phyloP scores from a whole-genome alignment of 1,140 invertebrate genomes.

The Aphidius gifuensis region DNA sequence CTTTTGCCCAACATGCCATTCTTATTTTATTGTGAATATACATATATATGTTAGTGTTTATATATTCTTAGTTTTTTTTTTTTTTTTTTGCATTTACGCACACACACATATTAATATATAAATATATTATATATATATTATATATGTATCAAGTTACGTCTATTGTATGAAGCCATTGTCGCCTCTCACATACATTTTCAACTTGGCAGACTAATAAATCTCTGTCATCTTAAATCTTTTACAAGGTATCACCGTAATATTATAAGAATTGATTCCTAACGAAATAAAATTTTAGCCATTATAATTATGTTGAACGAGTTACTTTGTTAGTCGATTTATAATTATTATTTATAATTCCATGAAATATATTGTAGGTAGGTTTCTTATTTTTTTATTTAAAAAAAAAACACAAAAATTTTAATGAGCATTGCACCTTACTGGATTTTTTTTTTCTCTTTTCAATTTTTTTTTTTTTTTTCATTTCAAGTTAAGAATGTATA shows the following conservation, averaged over 20 bases:
- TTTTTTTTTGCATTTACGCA: not conserved
- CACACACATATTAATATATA: not conserved
- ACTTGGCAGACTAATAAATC: slow-evolving; percentile 48
- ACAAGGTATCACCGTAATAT: slow-evolving; percentile 45
- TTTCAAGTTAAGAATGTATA: no score
- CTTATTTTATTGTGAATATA: not conserved
- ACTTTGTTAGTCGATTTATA: no score
- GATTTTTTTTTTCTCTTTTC: no score
- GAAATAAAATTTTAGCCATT: no score
- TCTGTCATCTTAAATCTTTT: slow-evolving; percentile 46
- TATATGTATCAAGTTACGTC: slow-evolving; percentile 27
- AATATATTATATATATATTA: not conserved
- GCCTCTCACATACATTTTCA: slow-evolving; percentile 42
- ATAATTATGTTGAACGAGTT: no score
- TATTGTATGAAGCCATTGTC: slow-evolving; percentile 49
- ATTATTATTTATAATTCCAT: no score
- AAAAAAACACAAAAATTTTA: no score
- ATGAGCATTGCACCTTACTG: no score
- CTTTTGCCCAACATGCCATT: not conserved
- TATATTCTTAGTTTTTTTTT: not conserved
- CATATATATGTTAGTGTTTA: not conserved
- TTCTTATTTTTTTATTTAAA: no score
- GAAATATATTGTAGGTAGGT: no score
- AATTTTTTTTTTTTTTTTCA: no score
- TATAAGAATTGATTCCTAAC: no score